These are phyloP conservation scores for Coregonus suidteri DNA, from an alignment of 2,797 vertebrate genomes.

Conservation along the genomic window DNA sequence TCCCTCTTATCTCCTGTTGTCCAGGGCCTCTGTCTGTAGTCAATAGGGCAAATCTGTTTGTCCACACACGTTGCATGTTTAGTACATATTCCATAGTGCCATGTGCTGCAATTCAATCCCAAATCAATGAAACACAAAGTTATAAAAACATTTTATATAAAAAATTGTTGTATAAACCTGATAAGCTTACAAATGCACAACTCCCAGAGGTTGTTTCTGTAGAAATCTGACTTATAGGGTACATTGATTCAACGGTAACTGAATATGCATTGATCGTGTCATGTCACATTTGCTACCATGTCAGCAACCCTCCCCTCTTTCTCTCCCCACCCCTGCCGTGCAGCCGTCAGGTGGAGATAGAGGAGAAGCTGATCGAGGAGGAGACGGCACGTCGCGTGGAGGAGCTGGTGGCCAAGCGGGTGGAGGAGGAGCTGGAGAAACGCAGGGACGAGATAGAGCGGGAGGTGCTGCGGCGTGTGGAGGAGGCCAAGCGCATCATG, in stretches of 20 bases:
- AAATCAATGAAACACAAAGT: background rate
- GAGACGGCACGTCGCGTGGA: constrained; percentile 97
- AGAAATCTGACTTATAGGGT: background rate
- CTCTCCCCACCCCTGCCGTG: background rate
- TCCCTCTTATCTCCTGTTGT: constrained; percentile 1
- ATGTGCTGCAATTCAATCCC: background rate
- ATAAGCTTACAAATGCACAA: background rate
- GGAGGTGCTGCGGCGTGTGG: constrained; percentile 95
- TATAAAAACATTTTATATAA: background rate
- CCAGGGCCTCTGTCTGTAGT: background rate
- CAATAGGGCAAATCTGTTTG: background rate
- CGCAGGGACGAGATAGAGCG: constrained; percentile 96
- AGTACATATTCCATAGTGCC: background rate
- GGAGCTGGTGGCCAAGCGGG: constrained; percentile 95
- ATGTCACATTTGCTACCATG: background rate
- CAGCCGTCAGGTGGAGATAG: constrained; percentile 97
- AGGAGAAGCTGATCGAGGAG: constrained; percentile 99
- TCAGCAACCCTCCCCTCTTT: constrained; percentile 3
- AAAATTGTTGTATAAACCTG: background rate
- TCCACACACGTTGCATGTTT: background rate
- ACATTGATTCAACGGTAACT: background rate
- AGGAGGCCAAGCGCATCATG: constrained; percentile 99
- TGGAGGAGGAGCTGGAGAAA: constrained; percentile 98
- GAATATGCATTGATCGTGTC: background rate
- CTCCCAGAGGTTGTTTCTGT: background rate